Base-by-base conservation (phyloP, 92 coral and sea anemone species). In the Plumapathes pennacea region DNA sequence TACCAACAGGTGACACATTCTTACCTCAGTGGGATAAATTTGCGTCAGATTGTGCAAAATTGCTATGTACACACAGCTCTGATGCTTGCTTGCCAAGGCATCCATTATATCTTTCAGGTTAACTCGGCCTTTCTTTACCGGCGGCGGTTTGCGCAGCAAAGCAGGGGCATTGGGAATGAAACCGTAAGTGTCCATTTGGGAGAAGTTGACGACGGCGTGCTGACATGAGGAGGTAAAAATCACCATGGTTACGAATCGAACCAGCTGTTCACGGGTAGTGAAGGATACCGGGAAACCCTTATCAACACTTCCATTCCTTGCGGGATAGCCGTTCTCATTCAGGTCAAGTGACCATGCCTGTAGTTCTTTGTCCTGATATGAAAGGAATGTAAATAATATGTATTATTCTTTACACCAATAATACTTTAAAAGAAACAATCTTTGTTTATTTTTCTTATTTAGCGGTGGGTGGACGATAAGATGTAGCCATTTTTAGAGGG, bases 161-260 rank as follows among this genome's bases (percentile, higher is more conserved):
- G 85, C 69, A 0, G 90, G 90, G n/a, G 90, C 69, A 60, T 84
- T 84, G 13, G 90, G 90, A 55, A 77, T 68, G 63, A 84, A 84
- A 24, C 81, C 90, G 49, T 41, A 77, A 26, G 64, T 65, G 39
- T 84, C 85, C 78, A 77, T 41, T 65, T 84, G 90, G 46, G 77
- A 50, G 47, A 77, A 84, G 50, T 84, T 84, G 10, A 84, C 90
- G 30, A 85, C 90, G 47, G 90, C 90, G 65, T 84, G 90, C 32
- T 84, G 85, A 39, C 90, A 84, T 24, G 90, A 72, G 48, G 64
- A 54, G 38, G 81, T 78, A 41, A 78, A 78, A 20, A 78, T 57
- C 33, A 54, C 44, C 12, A 44, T 32, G 4, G 81, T 73, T 13
- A 78, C 5, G 13, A 78, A 64, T 38, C 72, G 83, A 25, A 9